phyloP scores from a whole-genome alignment of 2,797 vertebrate genomes.

The Periophthalmus magnuspinnatus region DNA sequence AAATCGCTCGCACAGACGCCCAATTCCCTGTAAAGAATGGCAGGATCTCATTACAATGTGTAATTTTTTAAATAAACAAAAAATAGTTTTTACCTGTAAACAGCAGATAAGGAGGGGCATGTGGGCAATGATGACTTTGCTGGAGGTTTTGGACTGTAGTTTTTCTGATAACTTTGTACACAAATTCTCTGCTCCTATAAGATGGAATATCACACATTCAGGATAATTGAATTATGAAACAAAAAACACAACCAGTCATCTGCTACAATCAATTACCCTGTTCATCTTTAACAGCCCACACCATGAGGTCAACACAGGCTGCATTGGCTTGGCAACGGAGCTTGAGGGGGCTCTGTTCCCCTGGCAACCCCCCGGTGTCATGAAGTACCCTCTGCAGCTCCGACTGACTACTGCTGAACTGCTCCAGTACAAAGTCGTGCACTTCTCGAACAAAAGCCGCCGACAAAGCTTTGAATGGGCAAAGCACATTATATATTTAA shows the following conservation, averaged over 20 bases:
- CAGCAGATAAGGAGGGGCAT: slow-evolving; percentile 95
- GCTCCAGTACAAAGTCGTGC: slow-evolving; percentile 94
- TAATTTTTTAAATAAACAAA: background rate
- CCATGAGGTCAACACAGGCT: slow-evolving; percentile 97
- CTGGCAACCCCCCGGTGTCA: slow-evolving; percentile 82
- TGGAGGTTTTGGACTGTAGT: slow-evolving; percentile 94
- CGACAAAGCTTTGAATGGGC: slow-evolving; percentile 78
- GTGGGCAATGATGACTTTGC: slow-evolving; percentile 95
- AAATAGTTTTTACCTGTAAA: slow-evolving; percentile 81
- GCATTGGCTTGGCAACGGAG: slow-evolving; percentile 95
- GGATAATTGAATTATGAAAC: slow-evolving; percentile 12
- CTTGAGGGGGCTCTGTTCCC: slow-evolving; percentile 88
- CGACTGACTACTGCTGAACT: slow-evolving; percentile 92
- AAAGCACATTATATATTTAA: background rate
- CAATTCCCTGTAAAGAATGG: slow-evolving; percentile 79
- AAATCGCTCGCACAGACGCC: slow-evolving; percentile 92
- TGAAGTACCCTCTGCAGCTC: slow-evolving; percentile 93
- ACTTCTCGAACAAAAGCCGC: slow-evolving; percentile 89
- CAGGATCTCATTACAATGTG: background rate
- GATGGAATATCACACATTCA: slow-evolving; percentile 10
- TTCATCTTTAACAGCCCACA: slow-evolving; percentile 96
- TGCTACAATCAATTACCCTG: slow-evolving; percentile 80
- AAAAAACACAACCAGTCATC: slow-evolving; percentile 18
- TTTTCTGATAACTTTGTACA: slow-evolving; percentile 95
- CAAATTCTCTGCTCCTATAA: slow-evolving; percentile 90